Conservation (phyloP, 2,113 vertebrate genomes). For the Tyto alba region DNA sequence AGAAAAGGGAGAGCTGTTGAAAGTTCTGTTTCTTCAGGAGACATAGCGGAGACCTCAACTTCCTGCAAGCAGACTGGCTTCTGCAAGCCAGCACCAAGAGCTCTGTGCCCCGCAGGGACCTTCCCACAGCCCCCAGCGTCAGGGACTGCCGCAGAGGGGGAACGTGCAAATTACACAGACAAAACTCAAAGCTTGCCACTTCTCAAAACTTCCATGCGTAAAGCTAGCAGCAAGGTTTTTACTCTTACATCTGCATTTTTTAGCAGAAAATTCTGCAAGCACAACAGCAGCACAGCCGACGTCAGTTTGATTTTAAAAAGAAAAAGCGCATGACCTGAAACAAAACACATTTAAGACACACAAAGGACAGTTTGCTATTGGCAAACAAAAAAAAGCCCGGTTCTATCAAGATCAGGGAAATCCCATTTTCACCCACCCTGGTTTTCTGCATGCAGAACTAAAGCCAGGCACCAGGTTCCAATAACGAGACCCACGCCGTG, state of each 20-base stretch:
- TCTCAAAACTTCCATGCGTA: not conserved
- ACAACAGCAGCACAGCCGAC: slow-evolving; percentile 14
- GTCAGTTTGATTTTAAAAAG: slow-evolving; percentile 38
- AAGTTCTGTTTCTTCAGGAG: not conserved
- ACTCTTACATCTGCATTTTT: slow-evolving; percentile 34
- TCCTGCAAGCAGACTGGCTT: not conserved
- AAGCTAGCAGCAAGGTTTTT: slow-evolving; percentile 14
- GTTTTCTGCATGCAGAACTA: slow-evolving; percentile 2
- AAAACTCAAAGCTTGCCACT: not conserved
- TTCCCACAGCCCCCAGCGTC: not conserved
- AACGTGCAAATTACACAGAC: not conserved
- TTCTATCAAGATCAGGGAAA: not conserved
- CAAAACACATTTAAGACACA: slow-evolving; percentile 40
- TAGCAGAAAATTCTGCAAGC: slow-evolving; percentile 42
- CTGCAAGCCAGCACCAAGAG: not conserved
- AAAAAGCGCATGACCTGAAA: slow-evolving; percentile 9
- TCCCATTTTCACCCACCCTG: slow-evolving; percentile 34
- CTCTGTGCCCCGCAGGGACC: not conserved
- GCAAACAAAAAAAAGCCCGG: not conserved
- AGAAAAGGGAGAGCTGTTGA: not conserved
- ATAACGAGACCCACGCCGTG: not conserved
- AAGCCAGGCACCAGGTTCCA: slow-evolving; percentile 4
- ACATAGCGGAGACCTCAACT: not conserved
- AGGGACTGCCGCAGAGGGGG: not conserved
- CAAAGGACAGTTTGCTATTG: slow-evolving; percentile 8